Percentiles rank a stretch among this genome's conserved stretches.
phyloP scores from a whole-genome alignment of 2,888 invertebrate species.

The Drosophila leonis region DNA sequence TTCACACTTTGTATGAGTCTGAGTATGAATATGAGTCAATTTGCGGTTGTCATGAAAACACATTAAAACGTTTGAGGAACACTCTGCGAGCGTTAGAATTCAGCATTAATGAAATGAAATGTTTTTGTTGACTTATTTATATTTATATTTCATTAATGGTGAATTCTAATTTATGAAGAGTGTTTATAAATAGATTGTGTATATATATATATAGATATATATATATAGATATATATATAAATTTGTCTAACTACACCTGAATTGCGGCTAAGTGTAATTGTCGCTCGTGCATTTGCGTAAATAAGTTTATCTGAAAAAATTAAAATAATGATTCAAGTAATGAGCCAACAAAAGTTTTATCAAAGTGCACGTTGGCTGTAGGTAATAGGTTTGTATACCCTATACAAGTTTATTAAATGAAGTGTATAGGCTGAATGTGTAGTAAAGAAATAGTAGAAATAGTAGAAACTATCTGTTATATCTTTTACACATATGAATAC shows the following conservation, averaged over 20 bases:
- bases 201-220: not conserved
- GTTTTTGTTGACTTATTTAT: not conserved
- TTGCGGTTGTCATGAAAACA: constrained; percentile 8
- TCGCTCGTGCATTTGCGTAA: constrained; percentile 44
- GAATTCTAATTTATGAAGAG: not conserved
- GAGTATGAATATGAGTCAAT: constrained; percentile 65
- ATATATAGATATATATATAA: not conserved
- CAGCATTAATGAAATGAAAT: not conserved
- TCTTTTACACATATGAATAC: too few species aligned
- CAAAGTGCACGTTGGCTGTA: constrained; percentile 32
- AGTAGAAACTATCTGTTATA: too few species aligned
- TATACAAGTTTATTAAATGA: not conserved
- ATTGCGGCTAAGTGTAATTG: constrained; percentile 38
- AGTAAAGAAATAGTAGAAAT: too few species aligned
- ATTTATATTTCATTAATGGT: not conserved
- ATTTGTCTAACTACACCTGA: not conserved
- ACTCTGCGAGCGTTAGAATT: constrained; percentile 14
- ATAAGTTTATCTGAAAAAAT: constrained; percentile 47
- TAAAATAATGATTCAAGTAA: constrained; percentile 35
- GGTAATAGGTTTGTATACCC: constrained; percentile 29
- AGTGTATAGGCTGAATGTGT: not conserved
- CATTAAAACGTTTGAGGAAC: constrained; percentile 24
- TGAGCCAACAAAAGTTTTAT: constrained; percentile 34
- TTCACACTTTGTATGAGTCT: constrained; percentile 14
- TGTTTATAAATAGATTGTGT: constrained; percentile 16